Evolutionary conservation across 2,888 invertebrate species (phyloP).

Genomic region (Cerastis rubricosa): DNA sequence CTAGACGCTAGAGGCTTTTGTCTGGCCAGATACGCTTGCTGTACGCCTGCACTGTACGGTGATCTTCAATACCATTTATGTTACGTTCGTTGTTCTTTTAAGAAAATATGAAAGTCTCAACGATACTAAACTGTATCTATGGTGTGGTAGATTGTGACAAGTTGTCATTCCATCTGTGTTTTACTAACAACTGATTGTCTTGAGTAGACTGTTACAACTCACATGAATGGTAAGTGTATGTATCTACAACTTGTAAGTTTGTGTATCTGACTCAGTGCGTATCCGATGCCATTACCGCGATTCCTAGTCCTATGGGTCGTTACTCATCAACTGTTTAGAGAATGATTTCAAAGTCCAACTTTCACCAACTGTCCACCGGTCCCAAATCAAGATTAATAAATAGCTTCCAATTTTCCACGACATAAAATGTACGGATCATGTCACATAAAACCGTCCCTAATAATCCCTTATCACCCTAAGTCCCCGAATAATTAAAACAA

Average conservation of each 20-base stretch:
- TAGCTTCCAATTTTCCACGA: conserved; percentile 41
- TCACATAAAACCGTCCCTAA: conserved; percentile 45
- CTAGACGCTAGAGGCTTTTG: neutral
- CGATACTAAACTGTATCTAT: neutral
- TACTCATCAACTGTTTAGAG: conserved; percentile 6
- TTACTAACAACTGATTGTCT: neutral
- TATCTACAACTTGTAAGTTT: too few species aligned
- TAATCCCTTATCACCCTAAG: conserved; percentile 59
- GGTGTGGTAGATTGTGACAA: neutral
- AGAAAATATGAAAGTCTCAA: neutral
- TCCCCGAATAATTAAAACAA: conserved; percentile 52
- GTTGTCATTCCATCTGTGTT: neutral
- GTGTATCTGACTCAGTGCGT: neutral
- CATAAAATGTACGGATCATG: conserved; percentile 49
- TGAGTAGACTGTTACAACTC: too few species aligned
- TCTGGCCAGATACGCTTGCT: neutral
- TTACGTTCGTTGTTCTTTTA: neutral
- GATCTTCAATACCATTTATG: neutral
- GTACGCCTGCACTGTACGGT: neutral
- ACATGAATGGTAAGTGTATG: too few species aligned
- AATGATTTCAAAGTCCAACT: conserved; percentile 17
- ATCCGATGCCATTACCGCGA: too few species aligned
- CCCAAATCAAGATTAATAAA: conserved; percentile 45
- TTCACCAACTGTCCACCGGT: conserved; percentile 16
- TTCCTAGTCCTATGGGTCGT: conserved; percentile 4